Evolutionary conservation across 2,797 vertebrate species (phyloP).

Genomic region (Kryptolebias ocellatus): DNA sequence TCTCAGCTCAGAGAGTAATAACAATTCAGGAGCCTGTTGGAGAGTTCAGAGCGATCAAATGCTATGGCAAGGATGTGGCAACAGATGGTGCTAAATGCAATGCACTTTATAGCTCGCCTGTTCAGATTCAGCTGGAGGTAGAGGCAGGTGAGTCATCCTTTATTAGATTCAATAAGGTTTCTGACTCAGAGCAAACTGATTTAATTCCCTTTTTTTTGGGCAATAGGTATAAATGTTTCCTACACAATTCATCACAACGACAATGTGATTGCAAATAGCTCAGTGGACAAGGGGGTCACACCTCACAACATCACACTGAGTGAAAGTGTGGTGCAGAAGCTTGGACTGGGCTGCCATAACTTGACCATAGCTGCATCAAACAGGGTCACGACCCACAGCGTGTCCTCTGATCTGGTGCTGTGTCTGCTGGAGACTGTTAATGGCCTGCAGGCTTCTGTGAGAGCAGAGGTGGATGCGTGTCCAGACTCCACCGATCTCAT

Average conservation of each 20-base stretch:
- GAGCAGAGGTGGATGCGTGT: constrained; percentile 68
- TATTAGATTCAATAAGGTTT: not conserved
- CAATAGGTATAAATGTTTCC: constrained; percentile 85
- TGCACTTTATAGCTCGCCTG: constrained; percentile 63
- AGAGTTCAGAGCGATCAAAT: constrained; percentile 78
- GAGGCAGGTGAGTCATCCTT: constrained; percentile 78
- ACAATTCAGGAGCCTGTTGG: constrained; percentile 81
- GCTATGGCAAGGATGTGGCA: constrained; percentile 78
- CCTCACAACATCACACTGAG: constrained; percentile 86
- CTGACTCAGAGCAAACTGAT: not conserved
- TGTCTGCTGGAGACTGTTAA: constrained; percentile 84
- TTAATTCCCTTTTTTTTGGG: not conserved
- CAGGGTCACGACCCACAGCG: constrained; percentile 27
- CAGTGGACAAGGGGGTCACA: constrained; percentile 59
- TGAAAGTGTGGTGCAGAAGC: constrained; percentile 60
- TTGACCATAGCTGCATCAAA: constrained; percentile 84
- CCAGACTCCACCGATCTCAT: constrained; percentile 78
- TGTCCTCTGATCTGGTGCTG: constrained; percentile 74
- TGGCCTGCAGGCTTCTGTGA: constrained; percentile 80
- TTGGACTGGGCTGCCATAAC: constrained; percentile 83
- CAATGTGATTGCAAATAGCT: constrained; percentile 72
- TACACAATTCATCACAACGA: constrained; percentile 79
- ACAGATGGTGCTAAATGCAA: constrained; percentile 80
- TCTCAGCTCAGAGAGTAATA: constrained; percentile 86
- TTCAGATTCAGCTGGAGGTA: constrained; percentile 86